phyloP scores from a whole-genome alignment of 2,888 invertebrate genomes.

The Ochropleura plecta region DNA sequence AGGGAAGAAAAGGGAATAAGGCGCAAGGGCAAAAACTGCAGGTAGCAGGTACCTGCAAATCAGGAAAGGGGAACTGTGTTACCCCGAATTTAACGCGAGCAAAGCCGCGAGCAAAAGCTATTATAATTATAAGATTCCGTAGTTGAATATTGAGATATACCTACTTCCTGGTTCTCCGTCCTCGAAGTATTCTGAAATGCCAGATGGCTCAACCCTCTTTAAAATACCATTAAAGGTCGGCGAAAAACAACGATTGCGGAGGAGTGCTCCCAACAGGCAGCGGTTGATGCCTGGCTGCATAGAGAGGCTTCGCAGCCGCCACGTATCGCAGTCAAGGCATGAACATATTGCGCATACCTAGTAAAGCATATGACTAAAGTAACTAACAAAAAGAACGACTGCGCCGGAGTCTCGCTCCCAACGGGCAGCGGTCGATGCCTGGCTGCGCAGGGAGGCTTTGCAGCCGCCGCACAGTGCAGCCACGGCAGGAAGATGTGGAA shows the following conservation, averaged over 20 bases:
- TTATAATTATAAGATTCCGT: not conserved
- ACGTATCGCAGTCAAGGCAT: constrained; percentile 88
- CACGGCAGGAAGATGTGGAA: constrained; percentile 85
- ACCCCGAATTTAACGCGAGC: no score
- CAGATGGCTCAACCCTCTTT: not conserved
- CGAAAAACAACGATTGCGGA: no score
- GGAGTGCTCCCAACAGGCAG: constrained; percentile 44
- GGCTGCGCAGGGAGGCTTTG: constrained; percentile 82
- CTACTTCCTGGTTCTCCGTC: not conserved
- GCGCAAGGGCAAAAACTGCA: no score
- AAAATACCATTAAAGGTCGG: not conserved
- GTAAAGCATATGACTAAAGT: constrained; percentile 34
- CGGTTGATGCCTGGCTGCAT: constrained; percentile 83
- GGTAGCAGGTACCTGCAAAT: no score
- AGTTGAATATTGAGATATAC: not conserved
- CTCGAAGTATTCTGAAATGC: not conserved
- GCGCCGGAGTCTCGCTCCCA: constrained; percentile 82
- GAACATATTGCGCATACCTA: constrained; percentile 72
- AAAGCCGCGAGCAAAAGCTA: no score
- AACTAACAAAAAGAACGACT: constrained; percentile 86
- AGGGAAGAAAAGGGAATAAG: no score
- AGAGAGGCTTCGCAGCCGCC: constrained; percentile 78
- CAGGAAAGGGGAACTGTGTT: no score
- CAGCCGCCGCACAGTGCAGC: constrained; percentile 85
- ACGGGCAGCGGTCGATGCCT: constrained; percentile 80